Conservation (phyloP, 92 coral and sea anemone genomes). For the Palythoa heliodiscus region DNA sequence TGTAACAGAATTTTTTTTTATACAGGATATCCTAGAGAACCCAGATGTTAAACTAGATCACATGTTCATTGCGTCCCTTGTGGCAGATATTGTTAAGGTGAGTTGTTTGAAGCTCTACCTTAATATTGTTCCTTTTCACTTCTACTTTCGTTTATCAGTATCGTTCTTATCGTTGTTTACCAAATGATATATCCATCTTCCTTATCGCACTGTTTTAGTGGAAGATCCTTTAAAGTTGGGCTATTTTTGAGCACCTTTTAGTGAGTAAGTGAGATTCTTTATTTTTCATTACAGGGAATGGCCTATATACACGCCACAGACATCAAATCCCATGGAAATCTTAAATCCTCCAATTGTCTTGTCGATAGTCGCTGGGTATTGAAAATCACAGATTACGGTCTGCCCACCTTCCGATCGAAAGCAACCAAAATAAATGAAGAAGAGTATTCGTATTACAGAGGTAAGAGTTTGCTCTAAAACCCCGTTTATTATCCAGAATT, state of each 20-base stretch:
- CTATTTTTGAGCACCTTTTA: too few species aligned
- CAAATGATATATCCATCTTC: background rate
- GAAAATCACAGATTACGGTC: conserved; percentile 93
- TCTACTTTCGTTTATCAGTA: background rate
- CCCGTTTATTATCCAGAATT: background rate
- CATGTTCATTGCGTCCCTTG: conserved; percentile 94
- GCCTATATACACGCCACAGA: conserved; percentile 86
- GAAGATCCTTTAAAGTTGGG: too few species aligned
- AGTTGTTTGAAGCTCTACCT: background rate
- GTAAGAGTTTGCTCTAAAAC: conserved; percentile 26
- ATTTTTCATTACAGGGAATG: conserved; percentile 75
- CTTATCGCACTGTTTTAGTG: too few species aligned
- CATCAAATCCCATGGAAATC: conserved; percentile 95
- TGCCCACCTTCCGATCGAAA: conserved; percentile 88
- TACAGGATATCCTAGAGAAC: conserved; percentile 92
- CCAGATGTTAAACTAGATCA: conserved; percentile 94
- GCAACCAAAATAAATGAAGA: conserved; percentile 83
- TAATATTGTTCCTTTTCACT: background rate
- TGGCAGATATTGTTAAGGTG: conserved; percentile 94
- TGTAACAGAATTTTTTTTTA: background rate
- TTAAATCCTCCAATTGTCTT: conserved; percentile 92
- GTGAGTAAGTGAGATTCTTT: background rate
- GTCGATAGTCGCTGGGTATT: conserved; percentile 99
- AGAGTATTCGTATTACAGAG: conserved; percentile 89
- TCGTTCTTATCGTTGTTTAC: background rate